phyloP scores from a whole-genome alignment of 2,797 vertebrate species.

The Anabacerthia variegaticeps region DNA sequence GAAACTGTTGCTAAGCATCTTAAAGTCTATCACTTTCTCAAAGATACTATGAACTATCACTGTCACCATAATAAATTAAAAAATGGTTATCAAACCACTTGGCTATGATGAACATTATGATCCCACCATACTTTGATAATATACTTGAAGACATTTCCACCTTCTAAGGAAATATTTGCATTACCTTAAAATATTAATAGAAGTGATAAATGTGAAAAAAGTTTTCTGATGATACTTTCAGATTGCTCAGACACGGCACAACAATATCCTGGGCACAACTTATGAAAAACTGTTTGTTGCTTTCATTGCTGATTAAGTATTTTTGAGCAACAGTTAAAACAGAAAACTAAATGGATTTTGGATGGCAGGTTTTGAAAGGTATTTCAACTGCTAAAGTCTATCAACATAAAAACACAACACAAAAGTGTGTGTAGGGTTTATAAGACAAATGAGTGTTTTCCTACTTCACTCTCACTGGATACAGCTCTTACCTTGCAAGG shows the following conservation, averaged over 20 bases:
- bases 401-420: not conserved
- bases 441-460: not conserved
- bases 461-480: not conserved
- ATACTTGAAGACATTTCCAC: not conserved
- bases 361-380: not conserved
- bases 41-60: not conserved
- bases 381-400: not conserved
- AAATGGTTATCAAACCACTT: not conserved
- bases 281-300: not conserved
- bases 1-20: not conserved
- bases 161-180: not conserved
- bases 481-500: slow-evolving; percentile 87
- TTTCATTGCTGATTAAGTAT: not conserved
- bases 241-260: not conserved
- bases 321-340: not conserved
- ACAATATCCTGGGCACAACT: rapidly evolving
- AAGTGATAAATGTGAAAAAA: not conserved
- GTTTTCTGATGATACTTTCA: not conserved
- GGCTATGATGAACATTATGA: not conserved
- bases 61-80: not conserved
- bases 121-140: not conserved
- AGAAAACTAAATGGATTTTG: not conserved
- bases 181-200: not conserved
- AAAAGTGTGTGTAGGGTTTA: rapidly evolving
- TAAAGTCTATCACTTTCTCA: not conserved